phyloP scores from a whole-genome alignment of 1,140 invertebrate genomes.

The Orchesella cincta region DNA sequence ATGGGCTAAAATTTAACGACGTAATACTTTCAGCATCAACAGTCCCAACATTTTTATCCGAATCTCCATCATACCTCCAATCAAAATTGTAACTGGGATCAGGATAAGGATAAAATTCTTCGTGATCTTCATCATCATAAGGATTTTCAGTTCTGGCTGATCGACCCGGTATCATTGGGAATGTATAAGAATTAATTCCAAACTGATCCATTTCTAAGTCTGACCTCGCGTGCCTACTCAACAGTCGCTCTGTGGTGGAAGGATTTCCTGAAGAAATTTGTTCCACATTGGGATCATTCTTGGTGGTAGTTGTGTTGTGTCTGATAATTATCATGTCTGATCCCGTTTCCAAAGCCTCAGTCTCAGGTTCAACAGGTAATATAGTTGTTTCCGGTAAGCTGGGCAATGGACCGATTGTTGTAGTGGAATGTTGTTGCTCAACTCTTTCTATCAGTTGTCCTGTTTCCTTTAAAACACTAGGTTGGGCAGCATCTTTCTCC shows the following conservation, averaged over 20 bases:
- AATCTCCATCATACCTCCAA: neutral
- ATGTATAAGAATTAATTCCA: neutral
- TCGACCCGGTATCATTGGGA: slow-evolving; percentile 8
- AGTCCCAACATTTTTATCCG: too few relatives aligned
- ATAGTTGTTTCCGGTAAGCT: neutral
- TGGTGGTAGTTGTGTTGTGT: neutral
- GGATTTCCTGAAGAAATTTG: neutral
- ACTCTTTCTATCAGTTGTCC: neutral
- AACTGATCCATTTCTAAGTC: neutral
- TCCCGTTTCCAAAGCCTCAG: neutral
- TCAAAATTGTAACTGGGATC: neutral
- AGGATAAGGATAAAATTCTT: neutral
- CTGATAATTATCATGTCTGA: neutral
- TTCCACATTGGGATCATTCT: neutral
- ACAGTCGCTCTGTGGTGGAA: neutral
- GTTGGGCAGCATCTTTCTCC: neutral
- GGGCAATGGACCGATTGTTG: neutral
- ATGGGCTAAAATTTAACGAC: too few relatives aligned
- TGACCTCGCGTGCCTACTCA: too few relatives aligned
- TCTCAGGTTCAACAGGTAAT: slow-evolving; percentile 12
- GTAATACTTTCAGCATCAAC: too few relatives aligned
- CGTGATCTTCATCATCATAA: slow-evolving; percentile 15
- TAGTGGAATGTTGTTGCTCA: too few relatives aligned
- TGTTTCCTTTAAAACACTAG: neutral
- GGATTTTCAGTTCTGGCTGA: slow-evolving; percentile 27